A percentile compares a stretch with the other conserved stretches of the same genome.
Conservation (phyloP, 2,797 vertebrate species). For the Lepus oiostolus region DNA sequence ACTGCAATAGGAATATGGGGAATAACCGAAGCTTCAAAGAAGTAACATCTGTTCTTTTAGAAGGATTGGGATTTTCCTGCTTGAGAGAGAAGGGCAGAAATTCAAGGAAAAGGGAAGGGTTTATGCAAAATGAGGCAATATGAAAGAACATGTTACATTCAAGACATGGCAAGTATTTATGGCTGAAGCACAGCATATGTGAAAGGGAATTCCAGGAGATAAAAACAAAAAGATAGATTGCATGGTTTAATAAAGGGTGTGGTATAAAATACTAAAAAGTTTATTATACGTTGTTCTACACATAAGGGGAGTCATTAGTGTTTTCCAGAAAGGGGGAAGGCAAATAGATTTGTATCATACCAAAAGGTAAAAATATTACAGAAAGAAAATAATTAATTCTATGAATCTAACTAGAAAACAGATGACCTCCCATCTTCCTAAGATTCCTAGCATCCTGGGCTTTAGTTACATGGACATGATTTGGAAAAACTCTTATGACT, state of each 20-base stretch:
- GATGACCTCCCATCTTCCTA: slow-evolving; percentile 33
- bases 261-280: slow-evolving; percentile 41
- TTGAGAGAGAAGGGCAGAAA: slow-evolving; percentile 15
- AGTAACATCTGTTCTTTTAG: not conserved
- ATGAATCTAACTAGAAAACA: slow-evolving; percentile 46
- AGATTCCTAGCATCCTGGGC: not conserved
- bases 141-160: slow-evolving; percentile 20
- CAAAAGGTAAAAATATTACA: slow-evolving; percentile 54
- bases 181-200: not conserved
- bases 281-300: slow-evolving; percentile 5
- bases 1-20: not conserved
- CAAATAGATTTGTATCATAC: slow-evolving; percentile 61
- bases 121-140: slow-evolving; percentile 27
- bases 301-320: slow-evolving; percentile 6
- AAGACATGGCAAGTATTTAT: slow-evolving; percentile 21
- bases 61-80: not conserved
- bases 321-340: slow-evolving; percentile 41
- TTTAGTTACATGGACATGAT: slow-evolving; percentile 62
- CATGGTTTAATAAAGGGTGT: slow-evolving; percentile 39
- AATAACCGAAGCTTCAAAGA: slow-evolving; percentile 17
- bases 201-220: slow-evolving; percentile 21
- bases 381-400: slow-evolving; percentile 62
- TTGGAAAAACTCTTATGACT: slow-evolving; percentile 49
- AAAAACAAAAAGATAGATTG: slow-evolving; percentile 26
- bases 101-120: slow-evolving; percentile 20